Conservation (phyloP, 1,140 invertebrate genomes). For the Drosophila nebulosa region DNA sequence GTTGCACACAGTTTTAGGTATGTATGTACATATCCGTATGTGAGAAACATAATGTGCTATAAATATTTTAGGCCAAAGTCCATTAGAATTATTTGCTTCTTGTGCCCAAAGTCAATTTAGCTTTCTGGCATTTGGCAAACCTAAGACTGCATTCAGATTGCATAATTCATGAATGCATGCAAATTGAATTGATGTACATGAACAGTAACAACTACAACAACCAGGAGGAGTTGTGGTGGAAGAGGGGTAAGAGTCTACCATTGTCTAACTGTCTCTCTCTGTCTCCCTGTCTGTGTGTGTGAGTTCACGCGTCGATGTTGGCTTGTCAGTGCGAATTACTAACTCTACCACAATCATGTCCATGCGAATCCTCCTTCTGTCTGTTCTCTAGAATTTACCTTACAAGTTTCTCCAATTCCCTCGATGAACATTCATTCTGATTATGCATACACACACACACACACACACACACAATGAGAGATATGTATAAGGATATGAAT, state of each 20-base stretch:
- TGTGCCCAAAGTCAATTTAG: constrained; percentile 16
- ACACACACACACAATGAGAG: background rate
- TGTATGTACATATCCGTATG: constrained; percentile 20
- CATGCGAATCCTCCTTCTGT: constrained; percentile 10
- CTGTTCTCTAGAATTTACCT: constrained; percentile 18
- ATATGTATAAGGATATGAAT: constrained; percentile 60
- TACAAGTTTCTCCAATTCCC: constrained; percentile 66
- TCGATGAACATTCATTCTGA: constrained; percentile 75
- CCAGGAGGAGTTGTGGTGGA: background rate
- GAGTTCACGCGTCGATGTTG: constrained; percentile 19
- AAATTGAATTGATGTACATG: constrained; percentile 72
- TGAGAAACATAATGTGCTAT: constrained; percentile 36
- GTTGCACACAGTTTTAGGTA: constrained; percentile 14
- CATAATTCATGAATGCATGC: constrained; percentile 78
- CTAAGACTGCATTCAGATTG: constrained; percentile 32
- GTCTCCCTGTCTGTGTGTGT: background rate
- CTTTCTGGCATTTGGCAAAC: background rate
- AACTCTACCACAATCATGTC: constrained; percentile 13
- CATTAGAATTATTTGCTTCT: constrained; percentile 65
- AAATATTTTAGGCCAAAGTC: constrained; percentile 53
- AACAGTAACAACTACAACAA: background rate
- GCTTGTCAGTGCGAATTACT: constrained; percentile 59
- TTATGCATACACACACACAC: constrained; percentile 59
- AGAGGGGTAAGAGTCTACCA: constrained; percentile 4
- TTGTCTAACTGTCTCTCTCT: constrained; percentile 14